These are phyloP conservation scores for Cyaniris semiargus DNA, from an alignment of 2,888 invertebrate species.

Conservation along the genomic window DNA sequence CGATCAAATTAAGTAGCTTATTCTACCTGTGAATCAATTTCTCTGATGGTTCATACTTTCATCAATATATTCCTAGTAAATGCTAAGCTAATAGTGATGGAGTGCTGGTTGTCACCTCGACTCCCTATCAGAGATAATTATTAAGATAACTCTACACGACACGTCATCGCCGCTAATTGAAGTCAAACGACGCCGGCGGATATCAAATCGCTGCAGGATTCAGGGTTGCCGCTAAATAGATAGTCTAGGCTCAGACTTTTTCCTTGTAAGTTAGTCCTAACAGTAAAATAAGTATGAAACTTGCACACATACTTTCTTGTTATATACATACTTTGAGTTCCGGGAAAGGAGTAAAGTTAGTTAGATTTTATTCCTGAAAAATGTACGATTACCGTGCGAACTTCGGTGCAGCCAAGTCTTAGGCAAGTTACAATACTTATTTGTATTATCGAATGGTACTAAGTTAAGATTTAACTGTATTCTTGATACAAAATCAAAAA, in stretches of 20 bases:
- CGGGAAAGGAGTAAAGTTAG: too few relatives aligned
- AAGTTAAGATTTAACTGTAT: not conserved
- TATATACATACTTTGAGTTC: too few relatives aligned
- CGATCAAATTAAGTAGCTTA: not conserved
- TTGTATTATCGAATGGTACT: too few relatives aligned
- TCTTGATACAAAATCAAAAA: not conserved
- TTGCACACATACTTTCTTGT: too few relatives aligned
- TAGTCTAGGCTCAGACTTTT: not conserved
- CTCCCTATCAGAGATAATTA: constrained; percentile 21
- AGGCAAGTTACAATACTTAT: too few relatives aligned
- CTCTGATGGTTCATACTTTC: not conserved
- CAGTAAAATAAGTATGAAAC: too few relatives aligned
- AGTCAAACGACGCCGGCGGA: constrained; percentile 28
- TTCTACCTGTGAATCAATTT: not conserved
- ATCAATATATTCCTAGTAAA: not conserved
- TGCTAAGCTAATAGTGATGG: not conserved
- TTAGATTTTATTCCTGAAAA: too few relatives aligned
- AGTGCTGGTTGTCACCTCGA: not conserved
- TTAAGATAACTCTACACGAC: constrained; percentile 25
- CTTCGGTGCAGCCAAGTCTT: too few relatives aligned
- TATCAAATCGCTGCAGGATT: constrained; percentile 19
- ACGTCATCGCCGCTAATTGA: constrained; percentile 29
- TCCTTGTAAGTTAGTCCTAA: too few relatives aligned
- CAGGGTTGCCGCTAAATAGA: constrained; percentile 1
- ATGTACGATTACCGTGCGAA: too few relatives aligned